Conservation (phyloP, 2,888 invertebrate species). For the Heliconius charithonia region DNA sequence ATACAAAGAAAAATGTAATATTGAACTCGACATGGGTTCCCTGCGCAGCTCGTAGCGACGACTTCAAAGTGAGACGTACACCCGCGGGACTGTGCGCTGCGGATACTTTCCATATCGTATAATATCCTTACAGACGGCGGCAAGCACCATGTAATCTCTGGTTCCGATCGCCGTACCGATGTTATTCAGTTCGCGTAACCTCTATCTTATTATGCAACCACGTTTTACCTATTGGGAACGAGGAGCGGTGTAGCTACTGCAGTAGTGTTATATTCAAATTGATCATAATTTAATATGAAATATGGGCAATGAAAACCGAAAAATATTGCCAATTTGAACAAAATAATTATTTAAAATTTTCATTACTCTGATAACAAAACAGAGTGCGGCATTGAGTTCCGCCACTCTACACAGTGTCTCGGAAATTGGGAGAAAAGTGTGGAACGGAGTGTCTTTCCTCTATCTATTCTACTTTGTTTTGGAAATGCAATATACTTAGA, state of each 20-base stretch:
- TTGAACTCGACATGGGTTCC: constrained; percentile 1
- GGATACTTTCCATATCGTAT: constrained; percentile 24
- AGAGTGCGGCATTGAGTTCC: not conserved
- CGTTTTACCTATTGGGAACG: constrained; percentile 21
- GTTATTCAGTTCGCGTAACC: constrained; percentile 27
- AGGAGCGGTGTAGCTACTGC: not conserved
- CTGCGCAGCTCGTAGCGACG: constrained; percentile 4
- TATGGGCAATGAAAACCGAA: not conserved
- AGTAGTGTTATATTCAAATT: no score
- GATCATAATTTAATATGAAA: not conserved
- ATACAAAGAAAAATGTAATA: constrained; percentile 6
- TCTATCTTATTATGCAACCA: constrained; percentile 17
- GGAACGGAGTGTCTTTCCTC: no score
- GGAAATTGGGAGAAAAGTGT: not conserved
- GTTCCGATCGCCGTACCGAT: constrained; percentile 19
- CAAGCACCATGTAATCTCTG: constrained; percentile 26
- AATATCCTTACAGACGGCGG: constrained; percentile 7
- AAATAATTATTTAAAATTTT: not conserved
- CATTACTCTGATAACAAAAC: not conserved
- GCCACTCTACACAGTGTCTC: not conserved
- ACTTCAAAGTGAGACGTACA: constrained; percentile 15
- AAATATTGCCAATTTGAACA: not conserved
- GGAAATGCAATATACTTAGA: no score
- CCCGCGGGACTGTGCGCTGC: constrained; percentile 15
- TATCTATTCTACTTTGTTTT: no score